These are phyloP conservation scores for Sander vitreus DNA, from an alignment of 2,113 vertebrate species.

Conservation along the genomic window DNA sequence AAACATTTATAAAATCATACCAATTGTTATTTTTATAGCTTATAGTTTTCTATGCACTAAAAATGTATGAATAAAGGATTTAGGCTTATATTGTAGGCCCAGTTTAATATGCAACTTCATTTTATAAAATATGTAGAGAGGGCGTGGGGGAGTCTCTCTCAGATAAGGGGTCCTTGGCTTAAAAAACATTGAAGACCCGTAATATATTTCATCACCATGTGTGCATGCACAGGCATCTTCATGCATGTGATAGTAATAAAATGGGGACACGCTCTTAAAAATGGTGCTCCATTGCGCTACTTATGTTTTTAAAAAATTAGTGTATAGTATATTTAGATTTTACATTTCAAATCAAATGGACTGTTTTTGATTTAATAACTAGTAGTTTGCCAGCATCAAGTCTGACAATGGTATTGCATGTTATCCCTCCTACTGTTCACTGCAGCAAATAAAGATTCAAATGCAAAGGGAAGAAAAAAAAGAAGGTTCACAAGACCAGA, in stretches of 20 bases:
- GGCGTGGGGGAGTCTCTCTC: no score
- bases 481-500: background rate
- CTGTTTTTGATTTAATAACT: constrained; percentile 7
- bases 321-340: no score
- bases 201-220: background rate
- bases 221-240: background rate
- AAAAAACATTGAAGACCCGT: no score
- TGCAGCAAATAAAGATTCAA: background rate
- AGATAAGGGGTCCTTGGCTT: no score
- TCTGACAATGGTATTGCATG: background rate
- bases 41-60: no score
- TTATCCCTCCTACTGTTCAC: background rate
- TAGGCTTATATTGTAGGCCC: no score
- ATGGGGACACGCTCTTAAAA: background rate
- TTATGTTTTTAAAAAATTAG: background rate
- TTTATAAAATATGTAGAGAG: no score
- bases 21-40: no score
- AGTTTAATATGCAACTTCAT: no score
- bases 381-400: background rate
- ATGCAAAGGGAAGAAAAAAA: background rate
- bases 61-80: no score
- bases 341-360: background rate
- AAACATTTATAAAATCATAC: no score
- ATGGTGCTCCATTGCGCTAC: background rate
- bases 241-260: background rate